Evolutionary conservation across 2,888 invertebrate genomes (phyloP), one percentile per base, ranked within the genome.

Genomic region (Baronia brevicornis): DNA sequence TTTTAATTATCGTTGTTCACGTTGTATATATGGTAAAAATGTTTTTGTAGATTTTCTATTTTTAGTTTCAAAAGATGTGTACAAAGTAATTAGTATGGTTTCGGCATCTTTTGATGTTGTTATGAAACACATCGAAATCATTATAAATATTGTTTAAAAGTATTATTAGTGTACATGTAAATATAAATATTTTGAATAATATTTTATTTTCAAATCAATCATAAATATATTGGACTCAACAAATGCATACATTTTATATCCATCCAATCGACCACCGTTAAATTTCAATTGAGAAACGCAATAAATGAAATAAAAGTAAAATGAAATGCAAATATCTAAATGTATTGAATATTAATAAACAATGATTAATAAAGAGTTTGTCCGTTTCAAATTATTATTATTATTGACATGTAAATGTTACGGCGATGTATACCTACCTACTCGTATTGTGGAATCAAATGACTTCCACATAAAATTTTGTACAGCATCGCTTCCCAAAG

Each of bases 101-200:
- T 67, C 66, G 50, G 45, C 55, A 53, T 61, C 52, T 54, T 60
- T 68, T 68, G 59, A 61, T 63, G 66, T 60, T 63, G 59, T 62
- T 54, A 46, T 60, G 48, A 38, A 47, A 60, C 58, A 60, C 52
- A 51, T 64, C 58, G 62, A 60, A 52, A 68, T 65, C 60, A 60
- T 63, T 80, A 79, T 82, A 79, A 77, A 79, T 80, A 79, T 79
- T 77, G 73, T 79, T 80, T 79, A 67, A 77, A 79, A 80, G 80
- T 82, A 80, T 82, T 82, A 80, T 73, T 82, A 82, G 80, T 67
- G 66, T 77, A 80, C 65, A 47, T 80, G 79, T 78, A 78, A 50
- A 78, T 82, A 82, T 66, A 69, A 69, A 70, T 72, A 71, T 72
- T 65, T 63, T 61, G 56, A 68, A 63, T 70, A 50, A 44, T 52